Evolutionary conservation across 64 coral and sea anemone species (phyloP), one percentile per base, ranked within the genome.

Genomic region (Stichodactyla mertensii): DNA sequence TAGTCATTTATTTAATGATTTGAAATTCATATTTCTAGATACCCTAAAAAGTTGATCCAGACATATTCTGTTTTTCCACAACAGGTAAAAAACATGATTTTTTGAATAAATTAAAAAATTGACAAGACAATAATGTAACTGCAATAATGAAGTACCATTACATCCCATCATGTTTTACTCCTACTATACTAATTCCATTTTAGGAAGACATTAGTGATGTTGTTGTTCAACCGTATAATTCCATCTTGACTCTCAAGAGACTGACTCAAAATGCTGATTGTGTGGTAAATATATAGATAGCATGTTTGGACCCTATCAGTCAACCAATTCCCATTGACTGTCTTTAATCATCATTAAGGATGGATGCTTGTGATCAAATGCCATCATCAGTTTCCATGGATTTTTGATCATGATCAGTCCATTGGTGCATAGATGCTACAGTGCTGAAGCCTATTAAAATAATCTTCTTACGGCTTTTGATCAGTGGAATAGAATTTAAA

Each of bases 141-240:
- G 3, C 3, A 3, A 45, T 45, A 45, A 45, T 45, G 3, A 45
- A 45, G 36, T 45, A 45, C 36, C 36, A 45, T 45, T 45, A 4
- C 36, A 45, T 45, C 36, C 36, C 36, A 45, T 45, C 3, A 4
- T 45, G 3, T 45, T 45, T 45, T 45, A 45, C 36, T 45, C 36
- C 36, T 3, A 45, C 36, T 45, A 45, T 6, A 69, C 19, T 23
- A 69, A 45, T 79, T 51, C 24, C 7, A 79, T 45, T 90, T 27
- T 26, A 98, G 96, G 96, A 98, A 88, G 96, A 99, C 83, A 95
- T 99, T 58, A 99, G 97, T 92, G 97, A 99, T 87, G 97, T 99
- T 57, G 97, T 99, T 22, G 97, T 99, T 19, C 97, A 99, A 57
- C 97, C 97, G 71, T 99, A 99, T 31, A 99, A 99, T 66, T 99